Evolutionary conservation across 2,888 invertebrate species (phyloP), one percentile per base, ranked within the genome.

Genomic region (Clanis bilineata): DNA sequence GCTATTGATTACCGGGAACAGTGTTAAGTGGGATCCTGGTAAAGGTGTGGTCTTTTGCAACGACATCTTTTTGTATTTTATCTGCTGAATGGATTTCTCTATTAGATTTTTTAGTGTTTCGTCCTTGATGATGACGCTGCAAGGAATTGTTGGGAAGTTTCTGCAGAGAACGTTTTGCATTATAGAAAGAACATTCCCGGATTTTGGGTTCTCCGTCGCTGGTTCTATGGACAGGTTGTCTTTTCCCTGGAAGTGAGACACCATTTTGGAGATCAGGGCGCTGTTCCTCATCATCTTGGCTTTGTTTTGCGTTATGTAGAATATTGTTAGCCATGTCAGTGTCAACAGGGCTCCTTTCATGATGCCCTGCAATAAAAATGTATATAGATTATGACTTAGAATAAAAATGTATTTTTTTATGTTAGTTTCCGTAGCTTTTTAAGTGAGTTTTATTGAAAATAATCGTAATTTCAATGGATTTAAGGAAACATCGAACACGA

Each of bases 121-220:
- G 60, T 91, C 91, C 55, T 81, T 69, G 0, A 70, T 73, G 63
- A 91, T 91, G 54, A 89, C 64, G 0, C 78, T 70, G 68, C 91
- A 91, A 0, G 91, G 91, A 18, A 91, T 80, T 0, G 80, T 62
- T 0, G 88, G 90, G 56, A 90, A 91, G 70, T 90, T 86, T 25
- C 72, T 82, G 68, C 91, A 91, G 0, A 91, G 73, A 0, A 91
- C 86, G 32, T 79, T 80, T 62, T 90, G 89, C 90, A 91, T 88
- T 4, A 83, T 51, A 0, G 67, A 64, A 21, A 88, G 22, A 0
- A 90, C 75, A 23, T 76, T 71, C 0, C 67, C 64, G 0, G 73
- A 67, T 57, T 64, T 69, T n/a, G 59, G 58, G 7, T 61, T 55
- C n/a, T 57, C 57, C 58, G 51, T 70, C 67, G 64, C 74, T 69